Evolutionary conservation across 2,113 vertebrate species (phyloP), one percentile per base, ranked within the genome.

Genomic region (Cephalopholis sonnerati): DNA sequence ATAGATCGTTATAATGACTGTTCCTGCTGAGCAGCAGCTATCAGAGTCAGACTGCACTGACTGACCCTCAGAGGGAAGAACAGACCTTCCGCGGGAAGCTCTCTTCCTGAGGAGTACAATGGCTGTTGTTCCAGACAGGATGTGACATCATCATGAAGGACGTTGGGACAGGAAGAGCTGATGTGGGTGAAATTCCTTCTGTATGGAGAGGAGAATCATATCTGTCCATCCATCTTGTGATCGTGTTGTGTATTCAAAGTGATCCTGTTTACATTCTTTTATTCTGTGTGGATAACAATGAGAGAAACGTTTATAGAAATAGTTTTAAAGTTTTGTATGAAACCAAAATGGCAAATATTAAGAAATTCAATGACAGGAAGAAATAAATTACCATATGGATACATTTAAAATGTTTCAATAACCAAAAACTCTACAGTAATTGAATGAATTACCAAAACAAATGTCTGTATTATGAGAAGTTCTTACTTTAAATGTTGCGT

Each of bases 71-170:
- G 61, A 17, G 18, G 69, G 83, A 74, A 70, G 58, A 79, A 57
- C 20, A 36, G 66, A 36, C 20, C 5, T 50, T 41, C 24, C 0
- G 36, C 16, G 46, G 87, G 88, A 92, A 81, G 83, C 50, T 24
- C 20, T 15, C 88, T 90, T 92, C 90, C 92, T 78, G 53, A 4
- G 46, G 12, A 86, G 39, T 65, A 93, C 92, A 92, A 92, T 92
- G 86, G 82, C 82, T 58, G 81, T 88, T 92, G 81, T 92, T 89
- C 75, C 61, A 90, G 84, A 91, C 86, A 85, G 90, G 91, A 92
- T 74, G 79, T 89, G 91, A 90, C 87, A 81, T 91, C 87, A 81
- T 46, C 48, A 39, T 22, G 32, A 77, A 93, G 72, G 87, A 82
- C 75, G 71, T 5, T 20, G 74, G 5, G 29, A 64, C 72, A 77